These are phyloP conservation scores for Notolabrus celidotus DNA, from an alignment of 2,797 vertebrate species.

Conservation along the genomic window DNA sequence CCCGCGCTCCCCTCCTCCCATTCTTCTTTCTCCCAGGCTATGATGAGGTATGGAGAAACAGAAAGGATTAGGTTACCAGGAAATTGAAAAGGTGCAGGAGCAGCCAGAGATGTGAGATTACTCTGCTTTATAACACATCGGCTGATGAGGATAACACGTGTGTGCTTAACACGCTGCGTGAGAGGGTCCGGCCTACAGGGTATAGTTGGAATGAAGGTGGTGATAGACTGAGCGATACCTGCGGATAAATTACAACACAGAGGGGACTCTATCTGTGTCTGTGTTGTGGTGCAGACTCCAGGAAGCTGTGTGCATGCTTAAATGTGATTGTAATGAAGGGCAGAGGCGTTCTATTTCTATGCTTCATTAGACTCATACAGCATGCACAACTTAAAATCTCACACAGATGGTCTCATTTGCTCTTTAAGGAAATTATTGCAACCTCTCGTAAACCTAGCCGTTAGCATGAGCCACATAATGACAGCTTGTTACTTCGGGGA, in stretches of 20 bases:
- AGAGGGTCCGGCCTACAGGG: constrained; percentile 46
- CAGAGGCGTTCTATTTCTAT: background rate
- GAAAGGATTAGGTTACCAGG: constrained; percentile 81
- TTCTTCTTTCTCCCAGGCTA: constrained; percentile 52
- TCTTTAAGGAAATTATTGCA: constrained; percentile 39
- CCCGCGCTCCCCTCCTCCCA: background rate
- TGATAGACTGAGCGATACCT: constrained; percentile 61
- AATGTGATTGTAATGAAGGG: constrained; percentile 27
- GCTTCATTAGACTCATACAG: constrained; percentile 23
- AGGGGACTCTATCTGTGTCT: background rate
- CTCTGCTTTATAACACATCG: constrained; percentile 64
- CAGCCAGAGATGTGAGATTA: constrained; percentile 81
- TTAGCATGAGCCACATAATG: constrained; percentile 26
- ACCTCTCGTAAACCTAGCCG: constrained; percentile 31
- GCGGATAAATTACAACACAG: constrained; percentile 47
- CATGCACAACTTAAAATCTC: constrained; percentile 5
- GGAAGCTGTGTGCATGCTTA: constrained; percentile 16
- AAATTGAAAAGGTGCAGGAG: constrained; percentile 85
- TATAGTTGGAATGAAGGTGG: constrained; percentile 35
- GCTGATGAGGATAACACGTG: constrained; percentile 82
- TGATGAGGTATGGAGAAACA: constrained; percentile 74
- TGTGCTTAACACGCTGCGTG: constrained; percentile 60
- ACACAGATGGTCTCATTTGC: constrained; percentile 24
- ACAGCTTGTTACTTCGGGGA: constrained; percentile 50
- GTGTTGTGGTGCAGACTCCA: constrained; percentile 35